These are phyloP conservation scores for Cyclargus thomasi DNA, from an alignment of 1,140 invertebrate genomes.

Conservation along the genomic window DNA sequence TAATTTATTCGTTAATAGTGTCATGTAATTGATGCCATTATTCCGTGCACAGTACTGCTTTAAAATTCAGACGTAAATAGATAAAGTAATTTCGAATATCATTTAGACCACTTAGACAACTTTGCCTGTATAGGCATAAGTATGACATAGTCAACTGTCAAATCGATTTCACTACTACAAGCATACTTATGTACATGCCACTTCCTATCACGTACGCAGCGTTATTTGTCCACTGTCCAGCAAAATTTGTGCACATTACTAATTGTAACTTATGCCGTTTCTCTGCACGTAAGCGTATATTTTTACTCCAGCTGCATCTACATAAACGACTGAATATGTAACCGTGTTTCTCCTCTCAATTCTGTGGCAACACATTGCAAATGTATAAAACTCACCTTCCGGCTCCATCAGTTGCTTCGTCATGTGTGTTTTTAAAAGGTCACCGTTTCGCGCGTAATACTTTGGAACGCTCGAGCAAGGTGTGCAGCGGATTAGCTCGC, in stretches of 20 bases:
- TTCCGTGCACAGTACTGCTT: neutral
- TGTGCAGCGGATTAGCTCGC: conserved; percentile 39
- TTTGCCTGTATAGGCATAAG: neutral
- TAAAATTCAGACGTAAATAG: neutral
- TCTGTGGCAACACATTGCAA: conserved; percentile 20
- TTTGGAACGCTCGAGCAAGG: conserved; percentile 32
- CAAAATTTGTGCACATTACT: too few relatives aligned
- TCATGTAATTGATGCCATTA: neutral
- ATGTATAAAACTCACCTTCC: conserved; percentile 18
- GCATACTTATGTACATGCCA: too few relatives aligned
- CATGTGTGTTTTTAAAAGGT: conserved; percentile 18
- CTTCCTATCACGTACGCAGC: too few relatives aligned
- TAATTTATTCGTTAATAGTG: neutral
- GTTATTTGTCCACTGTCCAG: too few relatives aligned
- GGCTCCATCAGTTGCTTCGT: conserved; percentile 11
- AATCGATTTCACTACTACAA: too few relatives aligned
- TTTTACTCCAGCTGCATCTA: neutral
- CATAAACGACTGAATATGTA: neutral
- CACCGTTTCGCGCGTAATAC: conserved; percentile 26
- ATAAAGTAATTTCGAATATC: neutral
- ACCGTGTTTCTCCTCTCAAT: neutral
- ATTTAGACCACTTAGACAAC: neutral
- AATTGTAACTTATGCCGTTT: too few relatives aligned
- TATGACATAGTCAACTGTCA: too few relatives aligned
- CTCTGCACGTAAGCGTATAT: too few relatives aligned